A percentile compares a stretch with the other conserved stretches of the same genome.
phyloP scores from a whole-genome alignment of 2,113 vertebrate species.

The Hippocampus comes region DNA sequence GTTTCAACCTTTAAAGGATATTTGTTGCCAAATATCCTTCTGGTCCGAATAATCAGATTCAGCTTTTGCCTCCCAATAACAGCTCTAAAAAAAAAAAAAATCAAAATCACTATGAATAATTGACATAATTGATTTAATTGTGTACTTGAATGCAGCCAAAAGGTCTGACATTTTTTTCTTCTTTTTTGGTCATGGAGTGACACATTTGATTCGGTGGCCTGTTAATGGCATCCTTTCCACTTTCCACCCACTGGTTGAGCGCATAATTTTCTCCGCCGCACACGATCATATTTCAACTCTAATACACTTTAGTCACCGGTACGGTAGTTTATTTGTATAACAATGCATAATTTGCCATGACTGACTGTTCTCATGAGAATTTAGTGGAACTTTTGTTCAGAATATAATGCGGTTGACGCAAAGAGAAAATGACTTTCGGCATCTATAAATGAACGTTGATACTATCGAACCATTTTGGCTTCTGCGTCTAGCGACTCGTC shows the following conservation, averaged over 20 bases:
- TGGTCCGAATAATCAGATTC: neutral
- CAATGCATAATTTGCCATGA: neutral
- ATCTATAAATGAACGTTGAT: neutral
- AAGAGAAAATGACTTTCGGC: neutral
- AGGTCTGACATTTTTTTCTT: neutral
- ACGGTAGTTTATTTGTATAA: neutral
- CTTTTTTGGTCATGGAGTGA: neutral
- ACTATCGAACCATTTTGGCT: too few relatives aligned
- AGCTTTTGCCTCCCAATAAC: neutral
- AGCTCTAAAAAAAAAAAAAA: neutral
- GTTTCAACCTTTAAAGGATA: constrained; percentile 32
- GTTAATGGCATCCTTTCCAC: constrained; percentile 7
- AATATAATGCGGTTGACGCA: neutral
- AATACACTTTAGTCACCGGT: neutral
- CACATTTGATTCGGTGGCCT: constrained; percentile 2
- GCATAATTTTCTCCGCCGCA: neutral
- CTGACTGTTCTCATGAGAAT: neutral
- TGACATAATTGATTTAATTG: constrained; percentile 11
- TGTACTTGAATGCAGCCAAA: neutral
- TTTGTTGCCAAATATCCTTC: constrained; percentile 14
- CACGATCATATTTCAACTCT: neutral
- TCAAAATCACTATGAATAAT: neutral
- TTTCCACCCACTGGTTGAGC: constrained; percentile 6
- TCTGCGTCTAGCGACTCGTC: too few relatives aligned
- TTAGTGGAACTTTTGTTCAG: neutral